Evolutionary conservation across 2,113 vertebrate genomes (phyloP).

Genomic region (Cyprinodon variegatus): DNA sequence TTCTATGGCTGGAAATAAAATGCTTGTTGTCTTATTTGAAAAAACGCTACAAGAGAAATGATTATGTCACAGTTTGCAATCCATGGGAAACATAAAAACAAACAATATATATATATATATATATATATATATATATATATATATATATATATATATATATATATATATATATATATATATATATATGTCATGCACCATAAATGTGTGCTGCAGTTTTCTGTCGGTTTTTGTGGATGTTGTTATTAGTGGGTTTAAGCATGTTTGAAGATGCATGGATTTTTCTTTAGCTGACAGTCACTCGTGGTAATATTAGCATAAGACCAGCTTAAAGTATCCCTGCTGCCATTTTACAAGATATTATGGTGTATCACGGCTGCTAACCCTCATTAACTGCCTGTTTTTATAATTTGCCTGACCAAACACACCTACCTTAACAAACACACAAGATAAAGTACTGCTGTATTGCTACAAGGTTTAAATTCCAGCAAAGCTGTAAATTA

Average conservation of each 20-base stretch:
- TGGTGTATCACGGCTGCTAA: slow-evolving; percentile 77
- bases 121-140: not conserved
- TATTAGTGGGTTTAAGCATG: slow-evolving; percentile 52
- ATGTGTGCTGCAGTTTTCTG: slow-evolving; percentile 7
- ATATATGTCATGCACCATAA: not conserved
- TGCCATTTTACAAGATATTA: slow-evolving; percentile 81
- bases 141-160: too few species aligned
- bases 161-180: not conserved
- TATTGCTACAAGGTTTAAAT: slow-evolving; percentile 47
- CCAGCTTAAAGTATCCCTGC: slow-evolving; percentile 76
- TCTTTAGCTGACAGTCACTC: slow-evolving; percentile 70
- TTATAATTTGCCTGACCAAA: slow-evolving; percentile 77
- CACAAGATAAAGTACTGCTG: slow-evolving; percentile 49
- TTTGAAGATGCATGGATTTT: slow-evolving; percentile 67
- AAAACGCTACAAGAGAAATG: not conserved
- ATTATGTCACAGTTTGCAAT: not conserved
- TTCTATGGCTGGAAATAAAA: not conserved
- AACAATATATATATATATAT: too few species aligned
- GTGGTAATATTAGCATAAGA: slow-evolving; percentile 79
- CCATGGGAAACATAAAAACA: not conserved
- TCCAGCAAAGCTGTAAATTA: slow-evolving; percentile 44
- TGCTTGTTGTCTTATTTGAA: not conserved
- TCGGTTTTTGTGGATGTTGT: slow-evolving; percentile 32
- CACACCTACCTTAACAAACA: slow-evolving; percentile 64
- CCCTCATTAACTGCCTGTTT: slow-evolving; percentile 79